These are phyloP conservation scores for Scrobipalpa atriplicella DNA, from an alignment of 2,888 invertebrate genomes.

Conservation along the genomic window DNA sequence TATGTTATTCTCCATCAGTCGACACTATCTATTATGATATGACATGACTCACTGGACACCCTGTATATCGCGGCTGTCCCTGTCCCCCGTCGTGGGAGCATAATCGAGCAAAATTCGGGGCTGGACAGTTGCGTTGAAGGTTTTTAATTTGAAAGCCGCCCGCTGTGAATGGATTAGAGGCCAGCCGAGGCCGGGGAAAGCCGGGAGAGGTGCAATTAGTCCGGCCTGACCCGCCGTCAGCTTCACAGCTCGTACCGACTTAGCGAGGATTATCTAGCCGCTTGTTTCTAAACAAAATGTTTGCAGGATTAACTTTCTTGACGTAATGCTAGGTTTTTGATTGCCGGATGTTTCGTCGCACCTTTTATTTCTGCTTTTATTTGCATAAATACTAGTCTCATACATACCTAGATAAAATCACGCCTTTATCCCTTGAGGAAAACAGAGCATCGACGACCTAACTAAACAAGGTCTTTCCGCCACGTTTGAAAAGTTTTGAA, in stretches of 20 bases:
- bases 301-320: constrained; percentile 9
- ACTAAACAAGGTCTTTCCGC: too few relatives aligned
- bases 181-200: constrained; percentile 37
- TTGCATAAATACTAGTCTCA: too few relatives aligned
- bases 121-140: constrained; percentile 67
- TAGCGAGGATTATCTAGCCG: constrained; percentile 55
- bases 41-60: too few relatives aligned
- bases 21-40: too few relatives aligned
- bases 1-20: too few relatives aligned
- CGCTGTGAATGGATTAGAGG: constrained; percentile 78
- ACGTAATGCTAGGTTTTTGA: not conserved
- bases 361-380: too few relatives aligned
- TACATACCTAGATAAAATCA: too few relatives aligned
- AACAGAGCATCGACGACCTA: too few relatives aligned
- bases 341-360: not conserved
- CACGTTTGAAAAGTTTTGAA: too few relatives aligned
- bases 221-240: constrained; percentile 37
- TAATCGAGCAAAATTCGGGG: constrained; percentile 46
- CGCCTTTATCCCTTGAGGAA: too few relatives aligned
- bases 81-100: constrained; percentile 34
- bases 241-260: constrained; percentile 45
- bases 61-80: constrained; percentile 24
- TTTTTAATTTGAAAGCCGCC: constrained; percentile 80
- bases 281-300: constrained; percentile 36
- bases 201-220: constrained; percentile 25